Evolutionary conservation across 35 echinoderm and acorn worm genomes (phyloP).

Genomic region (Heliocidaris tuberculata): DNA sequence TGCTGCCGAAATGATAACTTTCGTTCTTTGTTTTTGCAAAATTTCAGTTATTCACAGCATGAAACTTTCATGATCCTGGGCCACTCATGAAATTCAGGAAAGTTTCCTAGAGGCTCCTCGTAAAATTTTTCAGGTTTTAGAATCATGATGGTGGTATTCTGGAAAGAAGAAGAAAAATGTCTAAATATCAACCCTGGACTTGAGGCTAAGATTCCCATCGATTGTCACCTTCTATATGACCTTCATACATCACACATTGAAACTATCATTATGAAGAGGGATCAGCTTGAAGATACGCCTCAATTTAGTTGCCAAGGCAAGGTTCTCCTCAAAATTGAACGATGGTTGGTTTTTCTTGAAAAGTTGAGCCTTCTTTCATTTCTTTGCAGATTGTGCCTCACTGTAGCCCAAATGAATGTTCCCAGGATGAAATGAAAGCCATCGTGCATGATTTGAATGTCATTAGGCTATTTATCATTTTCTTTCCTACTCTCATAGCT

Average conservation of each 20-base stretch:
- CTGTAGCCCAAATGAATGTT: neutral
- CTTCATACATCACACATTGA: neutral
- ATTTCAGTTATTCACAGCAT: too few species aligned
- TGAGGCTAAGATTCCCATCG: neutral
- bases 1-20: too few species aligned
- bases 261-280: neutral
- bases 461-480: neutral
- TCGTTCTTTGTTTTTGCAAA: too few species aligned
- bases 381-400: neutral
- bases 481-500: neutral
- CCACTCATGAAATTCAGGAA: too few species aligned
- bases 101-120: too few species aligned
- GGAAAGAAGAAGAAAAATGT: neutral
- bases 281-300: neutral
- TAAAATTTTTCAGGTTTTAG: too few species aligned
- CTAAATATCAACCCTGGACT: neutral
- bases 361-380: neutral
- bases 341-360: neutral
- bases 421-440: neutral
- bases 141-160: too few species aligned
- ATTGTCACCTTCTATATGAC: neutral
- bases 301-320: neutral
- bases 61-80: too few species aligned
- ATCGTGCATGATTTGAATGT: neutral
- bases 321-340: neutral